These are phyloP conservation scores for Hydropsyche tenuis DNA, from an alignment of 1,140 invertebrate genomes.

Conservation along the genomic window DNA sequence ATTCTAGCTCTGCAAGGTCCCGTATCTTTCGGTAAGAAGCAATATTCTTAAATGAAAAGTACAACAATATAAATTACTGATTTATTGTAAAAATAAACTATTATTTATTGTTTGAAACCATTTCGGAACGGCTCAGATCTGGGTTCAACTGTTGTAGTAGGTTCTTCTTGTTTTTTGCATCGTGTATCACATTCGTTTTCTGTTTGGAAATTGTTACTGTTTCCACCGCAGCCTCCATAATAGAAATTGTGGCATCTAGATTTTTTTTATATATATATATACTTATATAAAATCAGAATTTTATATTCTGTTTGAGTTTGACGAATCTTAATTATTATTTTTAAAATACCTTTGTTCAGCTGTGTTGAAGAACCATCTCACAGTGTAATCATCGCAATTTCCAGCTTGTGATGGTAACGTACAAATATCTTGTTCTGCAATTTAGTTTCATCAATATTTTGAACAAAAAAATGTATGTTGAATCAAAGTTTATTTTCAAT, in stretches of 20 bases:
- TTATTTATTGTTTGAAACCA: slow-evolving; percentile 38
- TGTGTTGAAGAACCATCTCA: slow-evolving; percentile 86
- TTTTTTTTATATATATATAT: background rate
- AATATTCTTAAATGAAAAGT: slow-evolving; percentile 67
- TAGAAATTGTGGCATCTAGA: slow-evolving; percentile 72
- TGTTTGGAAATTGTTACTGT: slow-evolving; percentile 81
- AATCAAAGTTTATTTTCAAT: no score
- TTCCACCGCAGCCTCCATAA: slow-evolving; percentile 87
- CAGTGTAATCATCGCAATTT: slow-evolving; percentile 78
- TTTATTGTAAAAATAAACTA: background rate
- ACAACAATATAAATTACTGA: background rate
- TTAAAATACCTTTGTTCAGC: slow-evolving; percentile 53
- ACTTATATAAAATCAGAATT: background rate
- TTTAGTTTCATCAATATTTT: slow-evolving; percentile 34
- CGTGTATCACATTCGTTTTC: slow-evolving; percentile 72
- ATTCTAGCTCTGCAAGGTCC: slow-evolving; percentile 72
- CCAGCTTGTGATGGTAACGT: slow-evolving; percentile 77
- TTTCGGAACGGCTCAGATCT: slow-evolving; percentile 48
- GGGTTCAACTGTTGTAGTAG: slow-evolving; percentile 45
- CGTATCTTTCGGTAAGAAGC: slow-evolving; percentile 70
- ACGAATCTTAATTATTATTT: background rate
- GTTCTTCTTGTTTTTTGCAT: slow-evolving; percentile 66
- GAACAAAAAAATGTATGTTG: no score
- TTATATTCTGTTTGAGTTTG: background rate
- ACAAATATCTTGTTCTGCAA: slow-evolving; percentile 75